Conservation (phyloP, 2,888 invertebrate genomes). For the Bruchidius siliquastri region DNA sequence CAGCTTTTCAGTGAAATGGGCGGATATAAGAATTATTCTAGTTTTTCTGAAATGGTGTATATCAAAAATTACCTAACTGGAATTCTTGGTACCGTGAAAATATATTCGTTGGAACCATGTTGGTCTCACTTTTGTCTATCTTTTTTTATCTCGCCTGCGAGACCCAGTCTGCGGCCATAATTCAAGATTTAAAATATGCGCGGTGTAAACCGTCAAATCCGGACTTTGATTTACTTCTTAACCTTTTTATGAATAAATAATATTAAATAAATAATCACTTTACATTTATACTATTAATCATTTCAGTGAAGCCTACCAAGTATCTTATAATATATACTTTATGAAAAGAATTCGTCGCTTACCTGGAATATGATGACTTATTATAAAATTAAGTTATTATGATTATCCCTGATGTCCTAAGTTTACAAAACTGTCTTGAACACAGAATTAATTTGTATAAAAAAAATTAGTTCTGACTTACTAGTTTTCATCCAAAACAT, state of each 20-base stretch:
- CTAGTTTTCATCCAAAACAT: too few relatives aligned
- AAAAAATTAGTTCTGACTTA: too few relatives aligned
- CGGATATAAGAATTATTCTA: too few relatives aligned
- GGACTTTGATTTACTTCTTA: constrained; percentile 40
- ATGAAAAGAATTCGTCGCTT: constrained; percentile 2
- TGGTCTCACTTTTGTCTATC: not conserved
- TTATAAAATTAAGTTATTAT: too few relatives aligned
- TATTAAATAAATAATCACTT: constrained; percentile 38
- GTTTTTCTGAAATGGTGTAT: too few relatives aligned
- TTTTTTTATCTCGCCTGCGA: constrained; percentile 3
- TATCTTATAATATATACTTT: constrained; percentile 28
- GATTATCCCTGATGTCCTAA: too few relatives aligned
- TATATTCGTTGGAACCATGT: not conserved
- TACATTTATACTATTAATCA: constrained; percentile 31
- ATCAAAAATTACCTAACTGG: too few relatives aligned
- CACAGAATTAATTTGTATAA: too few relatives aligned
- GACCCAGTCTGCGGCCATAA: constrained; percentile 27
- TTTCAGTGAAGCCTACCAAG: constrained; percentile 34
- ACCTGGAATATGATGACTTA: not conserved
- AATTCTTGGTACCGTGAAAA: not conserved
- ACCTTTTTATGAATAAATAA: constrained; percentile 39
- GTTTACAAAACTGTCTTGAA: too few relatives aligned
- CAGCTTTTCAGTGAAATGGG: too few relatives aligned
- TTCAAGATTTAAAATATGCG: constrained; percentile 44
- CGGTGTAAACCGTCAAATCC: constrained; percentile 35